These are phyloP conservation scores for Drosophila teissieri DNA, from an alignment of 1,140 invertebrate genomes.

Conservation along the genomic window DNA sequence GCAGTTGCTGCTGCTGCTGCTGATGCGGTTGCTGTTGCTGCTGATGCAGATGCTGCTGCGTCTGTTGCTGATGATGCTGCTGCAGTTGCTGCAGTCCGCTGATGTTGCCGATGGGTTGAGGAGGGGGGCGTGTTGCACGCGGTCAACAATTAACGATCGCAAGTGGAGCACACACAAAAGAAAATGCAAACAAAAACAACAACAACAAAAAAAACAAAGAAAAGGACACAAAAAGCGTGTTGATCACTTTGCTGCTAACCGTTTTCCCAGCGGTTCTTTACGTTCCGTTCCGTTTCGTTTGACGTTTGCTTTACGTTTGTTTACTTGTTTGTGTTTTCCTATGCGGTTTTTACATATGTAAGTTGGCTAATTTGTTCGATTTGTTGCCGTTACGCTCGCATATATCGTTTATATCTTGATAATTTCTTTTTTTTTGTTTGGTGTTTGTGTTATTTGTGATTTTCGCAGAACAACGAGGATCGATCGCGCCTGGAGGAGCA, in stretches of 20 bases:
- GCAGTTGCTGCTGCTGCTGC: constrained; percentile 2
- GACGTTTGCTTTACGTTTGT: neutral
- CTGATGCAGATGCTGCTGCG: neutral
- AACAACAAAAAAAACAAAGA: constrained; percentile 19
- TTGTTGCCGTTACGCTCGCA: constrained; percentile 10
- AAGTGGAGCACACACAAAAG: constrained; percentile 47
- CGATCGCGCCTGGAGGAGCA: constrained; percentile 7
- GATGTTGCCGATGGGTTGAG: constrained; percentile 6
- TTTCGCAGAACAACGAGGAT: constrained; percentile 21
- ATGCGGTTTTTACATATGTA: neutral
- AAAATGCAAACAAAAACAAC: constrained; percentile 24
- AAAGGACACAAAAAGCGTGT: constrained; percentile 39
- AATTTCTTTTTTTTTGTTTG: constrained; percentile 12
- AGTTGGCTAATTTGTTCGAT: neutral
- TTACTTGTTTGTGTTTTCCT: constrained; percentile 5
- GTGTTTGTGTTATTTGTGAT: neutral
- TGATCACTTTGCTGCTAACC: constrained; percentile 32
- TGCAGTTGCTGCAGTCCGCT: neutral
- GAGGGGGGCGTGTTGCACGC: constrained; percentile 43
- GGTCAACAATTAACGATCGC: constrained; percentile 50
- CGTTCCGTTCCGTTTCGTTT: constrained; percentile 32
- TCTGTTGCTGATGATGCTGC: neutral
- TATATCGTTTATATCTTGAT: constrained; percentile 8
- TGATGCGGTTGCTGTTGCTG: constrained; percentile 2
- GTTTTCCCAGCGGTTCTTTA: constrained; percentile 29